phyloP scores from a whole-genome alignment of 2,888 invertebrate genomes.

The Hipparchia semele region DNA sequence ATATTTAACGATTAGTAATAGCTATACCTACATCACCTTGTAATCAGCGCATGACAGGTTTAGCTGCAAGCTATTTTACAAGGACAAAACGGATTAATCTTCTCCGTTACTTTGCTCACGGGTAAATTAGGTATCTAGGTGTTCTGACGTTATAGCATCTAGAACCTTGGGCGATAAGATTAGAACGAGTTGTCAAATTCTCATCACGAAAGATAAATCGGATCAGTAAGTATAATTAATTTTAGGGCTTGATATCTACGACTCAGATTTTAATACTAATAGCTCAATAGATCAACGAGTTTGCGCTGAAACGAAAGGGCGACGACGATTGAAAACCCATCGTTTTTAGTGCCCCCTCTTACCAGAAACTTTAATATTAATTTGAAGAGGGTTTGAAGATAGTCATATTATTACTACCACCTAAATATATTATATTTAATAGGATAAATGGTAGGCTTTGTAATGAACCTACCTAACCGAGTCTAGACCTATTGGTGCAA shows the following conservation, averaged over 20 bases:
- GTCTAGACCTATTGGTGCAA: not conserved
- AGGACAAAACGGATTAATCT: conserved; percentile 27
- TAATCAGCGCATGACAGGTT: conserved; percentile 30
- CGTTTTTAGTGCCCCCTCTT: too few species aligned
- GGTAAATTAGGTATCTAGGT: not conserved
- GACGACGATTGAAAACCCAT: too few species aligned
- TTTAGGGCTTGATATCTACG: too few species aligned
- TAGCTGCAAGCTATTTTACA: conserved; percentile 18
- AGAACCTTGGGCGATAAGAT: not conserved
- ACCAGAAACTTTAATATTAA: too few species aligned
- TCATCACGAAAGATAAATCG: not conserved
- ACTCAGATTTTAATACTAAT: too few species aligned
- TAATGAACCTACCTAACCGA: too few species aligned
- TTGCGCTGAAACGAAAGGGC: too few species aligned
- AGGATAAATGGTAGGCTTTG: too few species aligned
- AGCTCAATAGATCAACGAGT: too few species aligned
- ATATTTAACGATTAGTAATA: conserved; percentile 3
- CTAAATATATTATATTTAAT: too few species aligned
- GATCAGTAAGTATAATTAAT: not conserved
- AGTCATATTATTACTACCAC: too few species aligned
- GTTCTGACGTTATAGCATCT: not conserved
- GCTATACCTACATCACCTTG: conserved; percentile 23
- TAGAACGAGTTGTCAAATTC: not conserved
- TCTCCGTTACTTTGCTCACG: conserved; percentile 2
- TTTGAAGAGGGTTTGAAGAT: too few species aligned